Evolutionary conservation across 2,113 vertebrate species (phyloP).

Genomic region (Dromaius novaehollandiae): DNA sequence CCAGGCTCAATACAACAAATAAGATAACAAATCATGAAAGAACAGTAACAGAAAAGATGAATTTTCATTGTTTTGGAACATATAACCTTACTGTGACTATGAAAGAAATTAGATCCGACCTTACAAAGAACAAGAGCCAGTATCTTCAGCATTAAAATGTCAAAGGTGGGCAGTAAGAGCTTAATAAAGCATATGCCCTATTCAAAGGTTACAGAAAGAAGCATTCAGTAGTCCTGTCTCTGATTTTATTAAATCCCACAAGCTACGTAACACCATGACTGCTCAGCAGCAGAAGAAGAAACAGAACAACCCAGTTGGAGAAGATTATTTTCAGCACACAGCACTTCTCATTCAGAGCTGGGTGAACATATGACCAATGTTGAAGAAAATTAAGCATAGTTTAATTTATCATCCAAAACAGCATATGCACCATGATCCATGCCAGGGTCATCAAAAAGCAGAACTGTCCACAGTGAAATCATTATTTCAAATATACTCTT

Average conservation of each 20-base stretch:
- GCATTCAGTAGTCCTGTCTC: neutral
- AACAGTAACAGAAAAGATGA: neutral
- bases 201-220: neutral
- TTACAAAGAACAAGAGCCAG: neutral
- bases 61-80: neutral
- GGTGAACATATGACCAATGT: neutral
- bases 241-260: neutral
- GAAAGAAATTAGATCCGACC: neutral
- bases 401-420: neutral
- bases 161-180: neutral
- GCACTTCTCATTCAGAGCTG: neutral
- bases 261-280: neutral
- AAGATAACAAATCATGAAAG: neutral
- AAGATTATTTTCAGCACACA: neutral
- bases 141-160: neutral
- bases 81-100: neutral
- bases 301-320: neutral
- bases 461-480: neutral
- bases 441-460: neutral
- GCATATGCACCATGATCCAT: neutral
- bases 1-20: neutral
- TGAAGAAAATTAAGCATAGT: neutral
- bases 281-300: neutral
- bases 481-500: neutral
- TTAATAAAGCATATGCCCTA: neutral